Evolutionary conservation across 2,888 invertebrate species (phyloP).

Genomic region (Sminthurinus aureus): DNA sequence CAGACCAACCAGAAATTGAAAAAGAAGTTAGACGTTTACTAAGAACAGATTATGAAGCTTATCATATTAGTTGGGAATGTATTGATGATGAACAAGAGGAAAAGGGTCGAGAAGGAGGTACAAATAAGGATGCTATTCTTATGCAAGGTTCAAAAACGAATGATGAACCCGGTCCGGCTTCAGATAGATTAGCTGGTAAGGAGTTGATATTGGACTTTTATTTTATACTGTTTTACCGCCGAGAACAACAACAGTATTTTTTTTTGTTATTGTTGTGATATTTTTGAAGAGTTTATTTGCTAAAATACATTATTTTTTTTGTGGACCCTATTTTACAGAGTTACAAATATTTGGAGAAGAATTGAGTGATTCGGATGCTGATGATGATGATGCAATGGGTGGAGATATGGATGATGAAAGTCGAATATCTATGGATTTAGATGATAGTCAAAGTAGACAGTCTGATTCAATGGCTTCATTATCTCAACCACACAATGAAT

Average conservation of each 20-base stretch:
- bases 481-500: conserved; percentile 32
- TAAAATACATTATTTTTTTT: neutral
- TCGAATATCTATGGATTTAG: conserved; percentile 52
- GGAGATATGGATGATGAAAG: conserved; percentile 53
- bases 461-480: conserved; percentile 55
- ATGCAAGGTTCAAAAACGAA: conserved; percentile 60
- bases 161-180: conserved; percentile 50
- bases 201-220: neutral
- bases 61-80: conserved; percentile 86
- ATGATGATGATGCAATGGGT: conserved; percentile 66
- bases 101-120: conserved; percentile 63
- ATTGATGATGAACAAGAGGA: conserved; percentile 83
- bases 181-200: conserved; percentile 49
- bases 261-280: no score
- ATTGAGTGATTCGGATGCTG: conserved; percentile 81
- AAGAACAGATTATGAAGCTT: conserved; percentile 91
- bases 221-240: no score
- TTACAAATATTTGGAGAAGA: conserved; percentile 87
- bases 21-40: conserved; percentile 95
- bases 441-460: conserved; percentile 48
- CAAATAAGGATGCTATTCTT: conserved; percentile 50
- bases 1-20: conserved; percentile 97
- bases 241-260: no score
- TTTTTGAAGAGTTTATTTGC: neutral
- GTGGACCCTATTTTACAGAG: conserved; percentile 61